Evolutionary conservation across 2,797 vertebrate species (phyloP).

Genomic region (Tiaroga cobitis): DNA sequence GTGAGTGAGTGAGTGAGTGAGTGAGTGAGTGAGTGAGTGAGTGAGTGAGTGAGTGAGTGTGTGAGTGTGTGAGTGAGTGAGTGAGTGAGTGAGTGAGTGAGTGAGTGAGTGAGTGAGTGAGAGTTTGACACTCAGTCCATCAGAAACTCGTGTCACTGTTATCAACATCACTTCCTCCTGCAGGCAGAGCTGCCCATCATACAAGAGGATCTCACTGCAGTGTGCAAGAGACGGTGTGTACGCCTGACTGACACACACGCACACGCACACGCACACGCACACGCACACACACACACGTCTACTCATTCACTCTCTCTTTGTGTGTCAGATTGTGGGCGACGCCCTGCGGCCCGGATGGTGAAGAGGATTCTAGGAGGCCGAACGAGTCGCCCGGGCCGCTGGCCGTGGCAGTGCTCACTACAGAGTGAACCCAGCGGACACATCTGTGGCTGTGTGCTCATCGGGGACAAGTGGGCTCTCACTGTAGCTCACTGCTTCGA

Average conservation of each 20-base stretch:
- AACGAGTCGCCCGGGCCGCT: constrained; percentile 88
- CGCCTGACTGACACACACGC: neutral
- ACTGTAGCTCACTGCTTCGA: constrained; percentile 96
- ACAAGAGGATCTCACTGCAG: constrained; percentile 83
- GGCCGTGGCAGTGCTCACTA: constrained; percentile 97
- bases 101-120: no score
- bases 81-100: no score
- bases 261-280: neutral
- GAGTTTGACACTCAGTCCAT: neutral
- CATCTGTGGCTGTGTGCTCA: constrained; percentile 93
- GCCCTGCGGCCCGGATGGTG: constrained; percentile 81
- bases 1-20: no score
- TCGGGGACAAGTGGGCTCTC: constrained; percentile 86
- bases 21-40: no score
- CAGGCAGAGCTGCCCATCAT: constrained; percentile 86
- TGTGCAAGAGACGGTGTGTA: constrained; percentile 87
- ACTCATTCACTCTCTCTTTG: neutral
- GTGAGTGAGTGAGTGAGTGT: no score
- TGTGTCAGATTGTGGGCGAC: constrained; percentile 85
- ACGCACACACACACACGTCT: neutral
- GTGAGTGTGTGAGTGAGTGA: no score
- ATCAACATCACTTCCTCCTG: constrained; percentile 31
- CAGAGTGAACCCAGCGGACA: constrained; percentile 92
- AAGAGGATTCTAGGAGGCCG: constrained; percentile 93
- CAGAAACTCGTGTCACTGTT: neutral